Percentiles rank a stretch among this genome's conserved stretches.
phyloP scores from a whole-genome alignment of 2,888 invertebrate genomes.

The Drosophila demipolita region DNA sequence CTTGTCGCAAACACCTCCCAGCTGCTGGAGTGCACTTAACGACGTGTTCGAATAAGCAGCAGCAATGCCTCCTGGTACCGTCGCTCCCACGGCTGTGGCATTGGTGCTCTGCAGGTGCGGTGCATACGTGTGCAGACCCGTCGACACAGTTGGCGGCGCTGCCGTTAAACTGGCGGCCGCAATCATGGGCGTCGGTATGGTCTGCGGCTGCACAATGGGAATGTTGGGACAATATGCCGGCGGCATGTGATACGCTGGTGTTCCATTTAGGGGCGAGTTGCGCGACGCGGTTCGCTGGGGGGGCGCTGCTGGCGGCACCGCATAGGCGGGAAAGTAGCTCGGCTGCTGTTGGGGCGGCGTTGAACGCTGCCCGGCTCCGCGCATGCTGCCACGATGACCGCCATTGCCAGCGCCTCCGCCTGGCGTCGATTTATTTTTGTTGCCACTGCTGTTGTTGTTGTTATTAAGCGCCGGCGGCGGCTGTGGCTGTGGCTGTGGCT shows the following conservation, averaged over 20 bases:
- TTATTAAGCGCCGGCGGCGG: constrained; percentile 9
- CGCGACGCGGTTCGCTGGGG: constrained; percentile 67
- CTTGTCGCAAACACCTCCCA: constrained; percentile 41
- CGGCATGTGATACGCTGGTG: constrained; percentile 66
- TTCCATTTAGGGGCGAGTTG: constrained; percentile 62
- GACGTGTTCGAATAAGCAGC: constrained; percentile 42
- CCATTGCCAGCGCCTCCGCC: constrained; percentile 26
- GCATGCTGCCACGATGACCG: constrained; percentile 44
- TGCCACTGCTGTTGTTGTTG: constrained; percentile 19
- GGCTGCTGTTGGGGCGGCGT: constrained; percentile 56
- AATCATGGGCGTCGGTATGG: constrained; percentile 56
- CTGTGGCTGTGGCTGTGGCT: constrained; percentile 11
- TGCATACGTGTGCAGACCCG: constrained; percentile 55
- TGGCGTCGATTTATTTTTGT: constrained; percentile 9
- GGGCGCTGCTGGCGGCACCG: constrained; percentile 60
- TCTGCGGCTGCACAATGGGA: constrained; percentile 55
- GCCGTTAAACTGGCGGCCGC: constrained; percentile 51
- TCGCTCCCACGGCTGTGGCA: constrained; percentile 33
- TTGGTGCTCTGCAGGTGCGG: constrained; percentile 51
- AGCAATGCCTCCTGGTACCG: constrained; percentile 24
- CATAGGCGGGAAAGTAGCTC: constrained; percentile 48
- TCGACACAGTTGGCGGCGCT: constrained; percentile 34
- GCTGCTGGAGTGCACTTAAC: constrained; percentile 17
- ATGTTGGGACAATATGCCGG: constrained; percentile 67
- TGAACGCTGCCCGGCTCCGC: constrained; percentile 47